Base-by-base conservation (phyloP, 2,888 invertebrate species). In the Bimastos eiseni region DNA sequence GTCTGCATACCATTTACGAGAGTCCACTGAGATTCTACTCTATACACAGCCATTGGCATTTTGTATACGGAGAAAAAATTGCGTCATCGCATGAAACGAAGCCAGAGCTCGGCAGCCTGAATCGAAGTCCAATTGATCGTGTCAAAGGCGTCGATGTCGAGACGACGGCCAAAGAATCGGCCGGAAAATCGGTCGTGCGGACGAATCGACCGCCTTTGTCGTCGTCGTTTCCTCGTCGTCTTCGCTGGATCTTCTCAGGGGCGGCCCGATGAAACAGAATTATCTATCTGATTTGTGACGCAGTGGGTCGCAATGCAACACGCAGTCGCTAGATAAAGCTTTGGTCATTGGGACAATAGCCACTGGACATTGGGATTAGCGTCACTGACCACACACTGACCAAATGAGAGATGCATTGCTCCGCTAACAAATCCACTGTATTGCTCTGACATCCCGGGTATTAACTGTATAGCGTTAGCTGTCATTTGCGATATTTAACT, bases 111-210 rank as follows among this genome's bases (percentile, higher is more conserved):
- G 49, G 70, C 1, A 30, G 70, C n/a, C n/a, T 70, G 70, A 70
- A 70, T 70, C 70, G 70, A 70, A 70, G 70, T 70, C 70, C 70
- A 70, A 70, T 70, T 70, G 70, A 70, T 70, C 70, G 70, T 70
- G 70, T 70, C 70, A 70, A 70, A 70, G 70, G 70, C 70, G 70
- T 70, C n/a, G 70, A 70, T n/a, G 70, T n/a, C 70, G 24, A 24
- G 49, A 24, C 49, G 49, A 24, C 49, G 24, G 49, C 24, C 70
- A n/a, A 70, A 2, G 13, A 70, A 70, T 70, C 70, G 70, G 70
- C 70, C 70, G 70, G 13, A n/a, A 70, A 70, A 70, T 70, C 70
- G 70, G 70, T 6, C 70, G 30, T 13, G 70, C 70, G 70, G 13
- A 70, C 70, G 13, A 70, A 70, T 70, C 70, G 70, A 70, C 70